A percentile compares a stretch with the other conserved stretches of the same genome.
Evolutionary conservation across 2,797 vertebrate genomes (phyloP).

Genomic region (Eupleurogrammus muticus): DNA sequence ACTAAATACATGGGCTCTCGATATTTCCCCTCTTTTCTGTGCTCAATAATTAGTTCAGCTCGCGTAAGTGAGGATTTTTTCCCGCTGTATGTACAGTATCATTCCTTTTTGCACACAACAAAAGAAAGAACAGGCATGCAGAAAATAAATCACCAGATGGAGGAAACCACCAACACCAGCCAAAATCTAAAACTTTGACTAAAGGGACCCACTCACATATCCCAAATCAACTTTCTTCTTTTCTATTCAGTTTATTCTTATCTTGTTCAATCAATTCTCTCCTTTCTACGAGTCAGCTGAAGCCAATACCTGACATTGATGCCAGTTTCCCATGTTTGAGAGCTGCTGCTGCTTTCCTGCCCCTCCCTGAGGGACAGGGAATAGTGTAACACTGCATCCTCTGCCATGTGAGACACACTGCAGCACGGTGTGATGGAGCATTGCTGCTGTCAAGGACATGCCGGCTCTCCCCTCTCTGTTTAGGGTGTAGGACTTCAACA

Average conservation of each 20-base stretch:
- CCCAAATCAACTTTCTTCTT: slow-evolving; percentile 1
- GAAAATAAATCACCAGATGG: slow-evolving; percentile 45
- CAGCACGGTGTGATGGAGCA: slow-evolving; percentile 63
- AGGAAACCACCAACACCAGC: slow-evolving; percentile 49
- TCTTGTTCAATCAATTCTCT: slow-evolving; percentile 35
- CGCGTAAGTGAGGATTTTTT: slow-evolving; percentile 10
- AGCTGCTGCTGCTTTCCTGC: slow-evolving; percentile 39
- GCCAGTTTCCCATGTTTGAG: slow-evolving; percentile 45
- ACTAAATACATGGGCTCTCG: slow-evolving; percentile 7
- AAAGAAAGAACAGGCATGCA: slow-evolving; percentile 11
- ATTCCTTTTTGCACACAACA: slow-evolving; percentile 34
- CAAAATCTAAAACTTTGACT: slow-evolving; percentile 47
- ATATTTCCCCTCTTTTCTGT: slow-evolving; percentile 1
- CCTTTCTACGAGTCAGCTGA: slow-evolving; percentile 20
- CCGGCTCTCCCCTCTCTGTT: slow-evolving; percentile 15
- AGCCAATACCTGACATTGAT: slow-evolving; percentile 22
- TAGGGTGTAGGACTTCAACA: slow-evolving; percentile 13
- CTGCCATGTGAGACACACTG: slow-evolving; percentile 65
- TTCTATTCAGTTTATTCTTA: slow-evolving; percentile 27
- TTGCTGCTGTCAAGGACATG: slow-evolving; percentile 58
- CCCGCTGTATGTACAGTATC: slow-evolving; percentile 12
- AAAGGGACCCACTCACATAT: slow-evolving; percentile 24
- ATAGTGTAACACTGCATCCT: slow-evolving; percentile 47
- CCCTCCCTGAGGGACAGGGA: slow-evolving; percentile 48
- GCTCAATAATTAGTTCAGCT: slow-evolving; percentile 48